Evolutionary conservation across 2,797 vertebrate genomes (phyloP), one percentile per base, ranked within the genome.

Genomic region (Botia almorhae): DNA sequence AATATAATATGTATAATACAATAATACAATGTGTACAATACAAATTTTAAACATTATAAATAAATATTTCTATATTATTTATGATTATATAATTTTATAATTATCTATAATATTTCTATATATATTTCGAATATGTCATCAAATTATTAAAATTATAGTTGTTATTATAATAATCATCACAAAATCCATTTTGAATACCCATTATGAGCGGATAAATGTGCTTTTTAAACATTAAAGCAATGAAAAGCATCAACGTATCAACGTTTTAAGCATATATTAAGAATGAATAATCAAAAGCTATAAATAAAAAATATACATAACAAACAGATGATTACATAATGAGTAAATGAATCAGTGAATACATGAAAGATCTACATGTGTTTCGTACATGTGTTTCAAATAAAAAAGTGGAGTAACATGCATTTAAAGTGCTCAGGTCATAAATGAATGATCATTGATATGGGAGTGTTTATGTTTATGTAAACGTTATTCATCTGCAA

Each of bases 401-500:
- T 8, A 58, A 50, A 51, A 70, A 78, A 61, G 4, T 50, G 65
- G 29, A 69, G 39, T 61, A 69, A 78, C 43, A 60, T 6, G 67
- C 65, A 78, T 78, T 46, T 33, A 60, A 78, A 69, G 43, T 50
- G 26, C 29, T 61, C 55, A 69, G 43, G 43, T 70, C 76, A 70
- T 61, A 78, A 78, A 61, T 4, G n/a, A 78, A 36, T 78, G 76
- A 61, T 70, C 76, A 78, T 36, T 70, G 67, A 70, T 78, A 51
- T 78, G 67, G 43, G 43, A 61, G 64, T 61, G 67, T 78, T 69
- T 78, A 70, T 26, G 55, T 78, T 69, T 61, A 61, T 78, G n/a
- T 67, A 78, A 51, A 70, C 39, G 29, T 71, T 79, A 79, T 71
- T 79, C 68, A 79, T 79, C 68, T 79, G 77, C 58, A 79, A 79